Evolutionary conservation across 2,797 vertebrate species (phyloP), one percentile per base, ranked within the genome.

Genomic region (Chaenodraco wilsoni): DNA sequence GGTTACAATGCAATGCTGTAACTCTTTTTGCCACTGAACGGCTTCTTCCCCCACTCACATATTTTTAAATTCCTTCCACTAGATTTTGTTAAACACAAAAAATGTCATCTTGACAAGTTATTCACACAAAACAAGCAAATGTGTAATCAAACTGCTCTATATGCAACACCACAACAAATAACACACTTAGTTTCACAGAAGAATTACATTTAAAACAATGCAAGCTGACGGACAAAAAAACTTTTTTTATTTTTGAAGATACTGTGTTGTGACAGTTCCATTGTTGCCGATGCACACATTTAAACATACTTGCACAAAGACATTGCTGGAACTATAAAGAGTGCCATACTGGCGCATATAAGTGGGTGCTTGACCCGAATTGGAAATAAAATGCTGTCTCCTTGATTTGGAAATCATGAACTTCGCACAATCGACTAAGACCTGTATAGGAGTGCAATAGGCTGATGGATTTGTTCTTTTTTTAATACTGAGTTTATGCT

Each of bases 131-230:
- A 94, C 94, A 93, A 94, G 93, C 92, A 94, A 94, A 93, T 94
- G 92, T 92, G 91, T 94, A 91, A 94, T 93, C 86, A 94, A 92
- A 93, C 92, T 90, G 88, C 91, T 94, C 93, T 94, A 94, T 93
- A 93, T 92, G 93, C 93, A 93, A 94, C 94, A 95, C 89, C 93
- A 95, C 94, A 94, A 95, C 94, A 93, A 93, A 93, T 90, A 94
- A 93, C 92, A 94, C 90, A 78, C 91, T 92, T 93, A 91, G 86
- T 93, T 94, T 91, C 93, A 95, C 94, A 93, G 88, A 93, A 94
- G 82, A 94, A 92, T 93, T 95, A 95, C 93, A 93, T 94, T 94
- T 94, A 92, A 94, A 95, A 93, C 94, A 94, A 95, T 94, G 93
- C 94, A 94, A 94, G 94, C 93, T 94, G 93, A 94, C 93, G 92